These are phyloP conservation scores for Apis cerana DNA, from an alignment of 1,140 invertebrate genomes.

Conservation along the genomic window DNA sequence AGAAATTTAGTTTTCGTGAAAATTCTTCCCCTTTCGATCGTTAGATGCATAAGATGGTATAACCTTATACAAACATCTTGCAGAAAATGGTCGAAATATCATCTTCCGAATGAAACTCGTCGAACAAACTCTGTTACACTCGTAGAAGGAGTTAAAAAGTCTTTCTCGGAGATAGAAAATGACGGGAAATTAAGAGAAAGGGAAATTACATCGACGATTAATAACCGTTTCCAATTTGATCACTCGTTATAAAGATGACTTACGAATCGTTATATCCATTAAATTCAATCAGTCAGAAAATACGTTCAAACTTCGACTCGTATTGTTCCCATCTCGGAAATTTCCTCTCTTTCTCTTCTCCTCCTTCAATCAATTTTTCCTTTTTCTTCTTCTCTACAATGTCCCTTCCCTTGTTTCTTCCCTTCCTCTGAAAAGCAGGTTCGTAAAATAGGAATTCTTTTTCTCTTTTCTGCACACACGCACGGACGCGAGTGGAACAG, in stretches of 20 bases:
- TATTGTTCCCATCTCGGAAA: too few relatives aligned
- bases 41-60: neutral
- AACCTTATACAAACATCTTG: neutral
- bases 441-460: conserved; percentile 20
- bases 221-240: neutral
- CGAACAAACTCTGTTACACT: neutral
- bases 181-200: neutral
- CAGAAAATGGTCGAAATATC: neutral
- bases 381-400: neutral
- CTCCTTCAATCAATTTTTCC: neutral
- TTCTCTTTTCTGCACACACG: conserved; percentile 31
- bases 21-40: neutral
- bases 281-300: neutral
- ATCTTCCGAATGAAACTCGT: neutral
- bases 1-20: neutral
- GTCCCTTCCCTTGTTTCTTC: neutral
- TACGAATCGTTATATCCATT: neutral
- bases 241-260: neutral
- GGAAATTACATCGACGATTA: conserved; percentile 22
- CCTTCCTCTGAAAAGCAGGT: conserved; percentile 9
- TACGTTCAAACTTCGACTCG: neutral
- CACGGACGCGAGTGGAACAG: conserved; percentile 5
- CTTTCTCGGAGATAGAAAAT: neutral
- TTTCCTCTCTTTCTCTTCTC: too few relatives aligned
- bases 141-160: neutral